These are phyloP conservation scores for Hippopotamyrus pictus DNA, from an alignment of 2,797 vertebrate species.

Conservation along the genomic window DNA sequence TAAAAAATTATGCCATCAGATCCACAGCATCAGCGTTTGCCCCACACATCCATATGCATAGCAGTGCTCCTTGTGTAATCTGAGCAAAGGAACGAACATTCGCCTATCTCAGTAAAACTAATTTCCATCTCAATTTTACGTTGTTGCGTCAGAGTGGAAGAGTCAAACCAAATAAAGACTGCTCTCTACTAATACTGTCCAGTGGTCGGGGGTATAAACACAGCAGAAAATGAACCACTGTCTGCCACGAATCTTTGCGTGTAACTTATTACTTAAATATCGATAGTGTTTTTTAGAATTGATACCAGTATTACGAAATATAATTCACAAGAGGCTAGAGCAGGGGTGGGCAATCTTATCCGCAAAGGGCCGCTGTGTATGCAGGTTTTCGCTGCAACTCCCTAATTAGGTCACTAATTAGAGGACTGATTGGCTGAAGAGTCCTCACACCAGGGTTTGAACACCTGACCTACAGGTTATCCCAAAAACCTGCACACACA, in stretches of 20 bases:
- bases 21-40: not conserved
- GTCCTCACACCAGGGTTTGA: no score
- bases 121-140: not conserved
- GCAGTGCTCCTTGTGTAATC: not conserved
- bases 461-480: no score
- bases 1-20: no score
- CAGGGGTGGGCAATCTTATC: no score
- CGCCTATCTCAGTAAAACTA: not conserved
- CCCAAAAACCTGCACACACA: no score
- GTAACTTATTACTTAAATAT: not conserved
- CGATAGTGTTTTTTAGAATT: not conserved
- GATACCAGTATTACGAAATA: not conserved
- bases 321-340: not conserved
- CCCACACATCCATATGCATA: not conserved
- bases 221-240: not conserved
- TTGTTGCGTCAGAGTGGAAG: not conserved
- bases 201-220: not conserved
- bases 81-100: no score
- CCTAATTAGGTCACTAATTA: no score
- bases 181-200: not conserved
- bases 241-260: not conserved
- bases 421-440: no score
- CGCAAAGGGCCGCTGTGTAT: no score
- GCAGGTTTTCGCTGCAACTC: no score
- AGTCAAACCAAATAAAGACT: not conserved